Conservation (phyloP, 2,113 vertebrate species). For the Pelusios castaneus region DNA sequence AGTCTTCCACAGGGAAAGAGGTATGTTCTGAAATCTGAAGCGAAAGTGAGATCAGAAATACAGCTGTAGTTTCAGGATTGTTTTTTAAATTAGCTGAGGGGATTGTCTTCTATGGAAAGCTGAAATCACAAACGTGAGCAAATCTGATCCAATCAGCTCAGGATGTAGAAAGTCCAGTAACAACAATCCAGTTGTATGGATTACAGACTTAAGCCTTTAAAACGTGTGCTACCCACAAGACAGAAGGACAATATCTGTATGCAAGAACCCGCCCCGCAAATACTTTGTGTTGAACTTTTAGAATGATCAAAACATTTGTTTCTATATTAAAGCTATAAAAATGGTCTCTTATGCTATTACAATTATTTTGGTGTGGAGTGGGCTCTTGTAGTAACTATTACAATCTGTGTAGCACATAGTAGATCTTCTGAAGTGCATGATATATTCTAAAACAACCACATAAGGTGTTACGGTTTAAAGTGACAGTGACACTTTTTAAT, state of each 20-base stretch:
- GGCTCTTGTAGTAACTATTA: not conserved
- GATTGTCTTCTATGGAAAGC: constrained; percentile 2
- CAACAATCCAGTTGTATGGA: not conserved
- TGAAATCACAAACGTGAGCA: constrained; percentile 12
- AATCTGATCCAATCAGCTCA: not conserved
- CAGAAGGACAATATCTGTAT: not conserved
- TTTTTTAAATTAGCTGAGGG: not conserved
- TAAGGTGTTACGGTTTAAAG: too few species aligned
- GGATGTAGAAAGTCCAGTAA: not conserved
- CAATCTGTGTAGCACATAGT: not conserved
- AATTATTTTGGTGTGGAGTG: not conserved
- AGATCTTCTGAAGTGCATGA: not conserved
- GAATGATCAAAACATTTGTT: not conserved
- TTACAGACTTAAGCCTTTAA: constrained; percentile 28
- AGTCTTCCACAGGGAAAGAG: not conserved
- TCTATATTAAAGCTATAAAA: not conserved
- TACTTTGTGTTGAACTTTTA: not conserved
- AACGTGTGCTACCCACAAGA: not conserved
- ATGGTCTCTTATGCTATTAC: not conserved
- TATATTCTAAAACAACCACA: not conserved
- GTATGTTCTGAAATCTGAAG: not conserved
- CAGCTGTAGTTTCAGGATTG: not conserved
- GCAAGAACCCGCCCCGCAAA: not conserved
- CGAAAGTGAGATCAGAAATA: not conserved
- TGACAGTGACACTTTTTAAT: not conserved